These are phyloP conservation scores for Condylura cristata DNA, from an alignment of 2,113 vertebrate species.

Conservation along the genomic window DNA sequence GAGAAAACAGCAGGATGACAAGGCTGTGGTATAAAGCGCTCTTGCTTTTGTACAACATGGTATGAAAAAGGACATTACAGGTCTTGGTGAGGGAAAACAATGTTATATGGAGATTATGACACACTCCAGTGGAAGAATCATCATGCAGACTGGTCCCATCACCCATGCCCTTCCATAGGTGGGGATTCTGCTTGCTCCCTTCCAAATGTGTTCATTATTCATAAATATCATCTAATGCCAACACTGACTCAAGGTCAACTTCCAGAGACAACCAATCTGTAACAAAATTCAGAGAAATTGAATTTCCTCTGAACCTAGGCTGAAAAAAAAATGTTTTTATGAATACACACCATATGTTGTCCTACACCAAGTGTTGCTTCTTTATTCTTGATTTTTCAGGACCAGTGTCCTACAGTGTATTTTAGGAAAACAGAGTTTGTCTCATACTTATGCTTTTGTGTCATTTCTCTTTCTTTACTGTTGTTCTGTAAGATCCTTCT, in stretches of 20 bases:
- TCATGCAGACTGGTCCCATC: background rate
- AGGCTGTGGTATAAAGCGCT: background rate
- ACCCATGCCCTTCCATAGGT: background rate
- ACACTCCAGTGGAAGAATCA: background rate
- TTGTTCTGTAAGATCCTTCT: background rate
- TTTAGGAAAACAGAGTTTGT: slow-evolving; percentile 4
- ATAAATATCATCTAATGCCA: background rate
- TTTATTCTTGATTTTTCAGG: background rate
- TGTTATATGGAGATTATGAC: background rate
- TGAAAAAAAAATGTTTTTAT: background rate
- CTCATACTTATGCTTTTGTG: background rate
- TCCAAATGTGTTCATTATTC: background rate
- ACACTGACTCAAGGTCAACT: background rate
- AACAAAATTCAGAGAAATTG: background rate
- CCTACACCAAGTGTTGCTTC: background rate
- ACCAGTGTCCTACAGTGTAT: background rate
- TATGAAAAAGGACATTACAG: background rate
- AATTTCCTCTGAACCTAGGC: background rate
- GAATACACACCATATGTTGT: background rate
- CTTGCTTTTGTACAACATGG: background rate
- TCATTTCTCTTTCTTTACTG: background rate
- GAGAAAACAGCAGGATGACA: background rate
- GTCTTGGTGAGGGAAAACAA: background rate
- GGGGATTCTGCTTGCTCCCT: background rate
- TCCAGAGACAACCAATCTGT: background rate